phyloP scores from a whole-genome alignment of 2,113 vertebrate genomes.

The Melanocharis versteri region DNA sequence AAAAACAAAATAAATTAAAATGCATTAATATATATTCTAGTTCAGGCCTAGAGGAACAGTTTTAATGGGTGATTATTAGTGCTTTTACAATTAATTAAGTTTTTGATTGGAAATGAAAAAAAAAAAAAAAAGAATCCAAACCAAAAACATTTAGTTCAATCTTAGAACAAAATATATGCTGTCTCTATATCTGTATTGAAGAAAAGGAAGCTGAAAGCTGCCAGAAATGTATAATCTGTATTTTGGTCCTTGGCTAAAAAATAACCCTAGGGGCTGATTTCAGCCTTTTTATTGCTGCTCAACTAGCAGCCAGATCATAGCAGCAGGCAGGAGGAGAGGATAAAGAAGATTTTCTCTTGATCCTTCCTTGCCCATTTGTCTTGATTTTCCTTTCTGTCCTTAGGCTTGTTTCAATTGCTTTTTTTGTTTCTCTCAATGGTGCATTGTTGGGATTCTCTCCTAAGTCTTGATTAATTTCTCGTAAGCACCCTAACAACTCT shows the following conservation, averaged over 20 bases:
- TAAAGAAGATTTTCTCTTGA: slow-evolving; percentile 9
- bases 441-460: neutral
- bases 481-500: neutral
- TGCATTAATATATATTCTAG: neutral
- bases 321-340: neutral
- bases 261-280: neutral
- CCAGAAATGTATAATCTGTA: neutral
- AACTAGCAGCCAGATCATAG: neutral
- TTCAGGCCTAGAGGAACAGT: neutral
- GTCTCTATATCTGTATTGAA: neutral
- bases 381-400: neutral
- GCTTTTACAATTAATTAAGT: neutral
- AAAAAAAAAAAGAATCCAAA: neutral
- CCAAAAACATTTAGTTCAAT: neutral
- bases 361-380: neutral
- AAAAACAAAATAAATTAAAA: neutral
- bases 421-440: neutral
- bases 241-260: neutral
- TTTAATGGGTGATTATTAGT: neutral
- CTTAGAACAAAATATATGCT: neutral
- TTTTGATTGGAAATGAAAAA: neutral
- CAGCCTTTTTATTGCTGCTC: neutral
- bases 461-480: neutral
- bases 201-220: neutral
- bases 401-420: neutral